Conservation (phyloP, 2,888 invertebrate genomes). For the Dryadula phaetusa region DNA sequence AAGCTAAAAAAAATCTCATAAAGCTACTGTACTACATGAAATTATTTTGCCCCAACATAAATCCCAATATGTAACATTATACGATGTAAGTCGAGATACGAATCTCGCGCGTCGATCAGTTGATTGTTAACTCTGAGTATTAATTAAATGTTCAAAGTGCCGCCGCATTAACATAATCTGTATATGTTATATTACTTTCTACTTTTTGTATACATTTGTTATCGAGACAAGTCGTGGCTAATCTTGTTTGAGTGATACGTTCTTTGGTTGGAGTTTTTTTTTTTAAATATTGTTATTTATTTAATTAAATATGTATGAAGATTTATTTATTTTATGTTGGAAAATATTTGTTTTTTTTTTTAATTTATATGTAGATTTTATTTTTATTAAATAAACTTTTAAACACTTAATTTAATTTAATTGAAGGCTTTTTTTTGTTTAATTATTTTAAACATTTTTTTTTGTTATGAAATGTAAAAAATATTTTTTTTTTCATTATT, state of each 20-base stretch:
- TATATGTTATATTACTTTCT: slow-evolving; percentile 37
- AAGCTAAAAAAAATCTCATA: too few species aligned
- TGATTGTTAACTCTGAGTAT: slow-evolving; percentile 8
- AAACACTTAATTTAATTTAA: too few species aligned
- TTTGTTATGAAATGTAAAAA: too few species aligned
- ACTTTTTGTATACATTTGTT: slow-evolving; percentile 2
- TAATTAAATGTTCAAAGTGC: slow-evolving; percentile 39
- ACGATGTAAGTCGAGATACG: neutral
- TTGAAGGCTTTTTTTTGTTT: too few species aligned
- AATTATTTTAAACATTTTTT: too few species aligned
- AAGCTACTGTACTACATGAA: neutral
- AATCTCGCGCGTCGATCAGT: neutral
- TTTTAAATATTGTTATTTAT: neutral
- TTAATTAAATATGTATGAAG: neutral
- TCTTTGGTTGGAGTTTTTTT: neutral
- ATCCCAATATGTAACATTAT: neutral
- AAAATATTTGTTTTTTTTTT: too few species aligned
- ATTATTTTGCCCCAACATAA: slow-evolving; percentile 1
- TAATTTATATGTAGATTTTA: too few species aligned
- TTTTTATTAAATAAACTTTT: too few species aligned
- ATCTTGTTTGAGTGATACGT: slow-evolving; percentile 10
- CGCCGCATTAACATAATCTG: slow-evolving; percentile 47
- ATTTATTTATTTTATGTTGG: too few species aligned
- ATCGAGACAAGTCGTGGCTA: neutral
- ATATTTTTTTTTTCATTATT: neutral